Evolutionary conservation across 2,888 invertebrate species (phyloP), one percentile per base, ranked within the genome.

Genomic region (Hirtodrosophila trivittata): DNA sequence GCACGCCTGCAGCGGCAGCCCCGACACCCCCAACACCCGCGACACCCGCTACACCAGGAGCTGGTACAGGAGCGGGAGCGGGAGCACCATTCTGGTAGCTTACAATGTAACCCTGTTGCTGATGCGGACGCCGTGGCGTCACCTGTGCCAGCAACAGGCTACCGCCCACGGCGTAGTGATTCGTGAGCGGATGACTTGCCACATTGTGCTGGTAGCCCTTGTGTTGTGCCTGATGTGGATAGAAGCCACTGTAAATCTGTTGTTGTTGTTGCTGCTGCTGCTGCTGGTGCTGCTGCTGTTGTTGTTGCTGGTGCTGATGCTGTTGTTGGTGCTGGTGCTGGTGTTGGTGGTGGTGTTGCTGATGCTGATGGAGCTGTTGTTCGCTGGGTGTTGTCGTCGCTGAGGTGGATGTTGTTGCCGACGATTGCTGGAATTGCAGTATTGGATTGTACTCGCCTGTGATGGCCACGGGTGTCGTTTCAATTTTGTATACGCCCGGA

Each of bases 381-480:
- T 86, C 74, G 43, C 82, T 66, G 33, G 84, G 45, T 9, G 85
- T 73, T 56, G 73, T 74, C 26, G 80, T 57, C 43, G 84, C 51
- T 16, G 75, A 67, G 0, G 64, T 74, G 26, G 77, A 60, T 0
- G 72, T 62, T 25, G 81, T 72, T 9, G 85, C 66, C 26, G 85
- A 77, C 14, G 87, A 82, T 41, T 88, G 86, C 56, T 90, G 89
- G 39, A 91, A 88, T 50, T 90, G 89, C 45, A 90, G 62, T 32
- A 91, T 89, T 5, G 91, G 90, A 81, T 90, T 90, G 55, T 90
- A 91, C 59, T 91, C 91, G 2, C 90, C 90, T 0, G 90, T 90
- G 12, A 91, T 91, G 39, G 91, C 90, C 8, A 91, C 91, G 1
- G 91, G 90, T 6, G 91, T 91, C 0, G 91, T 91, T 67, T 91